Evolutionary conservation across 2,888 invertebrate genomes (phyloP), one percentile per base, ranked within the genome.

Genomic region (Julus scanicus): DNA sequence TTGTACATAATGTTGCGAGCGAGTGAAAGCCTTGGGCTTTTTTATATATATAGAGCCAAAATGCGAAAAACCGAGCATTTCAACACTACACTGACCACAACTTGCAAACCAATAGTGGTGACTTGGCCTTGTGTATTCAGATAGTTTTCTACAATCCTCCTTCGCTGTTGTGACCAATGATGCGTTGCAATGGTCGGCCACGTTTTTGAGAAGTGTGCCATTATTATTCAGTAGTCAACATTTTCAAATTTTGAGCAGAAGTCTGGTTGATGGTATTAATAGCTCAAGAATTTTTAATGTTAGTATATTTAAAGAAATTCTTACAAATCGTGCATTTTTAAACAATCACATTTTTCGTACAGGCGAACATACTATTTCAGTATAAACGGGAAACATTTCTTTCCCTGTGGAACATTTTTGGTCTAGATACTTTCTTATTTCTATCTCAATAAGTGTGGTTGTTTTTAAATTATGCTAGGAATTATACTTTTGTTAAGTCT

Each of bases 81-180:
- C 80, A 80, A 37, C 80, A 39, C 80, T 80, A 80, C 80, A 39
- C 37, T 80, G 80, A 80, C 80, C 80, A 80, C 80, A 39, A 9
- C 80, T 13, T 37, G 37, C 13, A 39, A 44, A 39, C 80, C 80
- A 80, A 8, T 8, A 8, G 63, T 20, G 80, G 37, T 80, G 80
- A 80, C 37, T 29, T 80, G 2, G 80, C 80, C 80, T 37, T 80
- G 29, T 80, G 29, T 80, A 80, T 80, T 80, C 80, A 80, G 37
- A 80, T 80, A 80, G 80, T 80, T 80, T 80, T 71, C 20, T 44
- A 44, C 44, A 80, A 1, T 29, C 29, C 29, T 80, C 11, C 71
- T 8, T 39, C 37, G 37, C 13, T 13, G 80, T 80, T 37, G 37
- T 1, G 37, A 3, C 37, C 37, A 15, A 15, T 15, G 37, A 39